These are phyloP conservation scores for Laticauda laticaudata DNA, from an alignment of 2,113 vertebrate species.

Conservation along the genomic window DNA sequence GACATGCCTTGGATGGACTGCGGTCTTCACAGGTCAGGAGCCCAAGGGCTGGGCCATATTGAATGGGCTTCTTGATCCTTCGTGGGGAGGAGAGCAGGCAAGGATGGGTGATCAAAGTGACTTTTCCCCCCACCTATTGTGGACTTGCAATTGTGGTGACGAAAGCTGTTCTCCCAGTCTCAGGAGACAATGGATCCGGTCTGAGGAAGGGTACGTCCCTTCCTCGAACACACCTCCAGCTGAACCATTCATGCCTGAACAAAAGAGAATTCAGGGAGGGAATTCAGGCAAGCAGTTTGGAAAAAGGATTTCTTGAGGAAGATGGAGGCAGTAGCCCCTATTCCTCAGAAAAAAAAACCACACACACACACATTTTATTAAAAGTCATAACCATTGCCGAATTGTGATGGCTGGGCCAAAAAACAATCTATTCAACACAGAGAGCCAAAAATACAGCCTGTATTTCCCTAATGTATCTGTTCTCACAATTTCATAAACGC, in stretches of 20 bases:
- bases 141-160: background rate
- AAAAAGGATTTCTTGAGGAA: background rate
- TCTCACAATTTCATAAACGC: no score
- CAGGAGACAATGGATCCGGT: background rate
- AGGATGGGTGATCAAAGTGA: background rate
- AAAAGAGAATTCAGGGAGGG: background rate
- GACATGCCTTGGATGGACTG: background rate
- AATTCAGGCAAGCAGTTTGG: background rate
- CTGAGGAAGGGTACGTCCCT: background rate
- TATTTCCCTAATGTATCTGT: no score
- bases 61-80: background rate
- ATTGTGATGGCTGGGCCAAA: accelerated
- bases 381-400: background rate
- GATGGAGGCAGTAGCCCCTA: background rate
- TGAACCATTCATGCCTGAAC: background rate
- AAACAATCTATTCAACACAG: accelerated
- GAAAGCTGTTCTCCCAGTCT: background rate
- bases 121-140: background rate
- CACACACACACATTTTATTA: background rate
- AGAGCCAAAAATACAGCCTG: background rate
- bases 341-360: background rate
- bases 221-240: background rate
- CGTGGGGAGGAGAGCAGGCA: background rate
- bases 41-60: background rate
- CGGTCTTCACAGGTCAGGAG: background rate